A percentile compares a stretch with the other conserved stretches of the same genome.
These are phyloP conservation scores for Habroteleia sp. DNA, from an alignment of 2,888 invertebrate genomes.

Conservation along the genomic window DNA sequence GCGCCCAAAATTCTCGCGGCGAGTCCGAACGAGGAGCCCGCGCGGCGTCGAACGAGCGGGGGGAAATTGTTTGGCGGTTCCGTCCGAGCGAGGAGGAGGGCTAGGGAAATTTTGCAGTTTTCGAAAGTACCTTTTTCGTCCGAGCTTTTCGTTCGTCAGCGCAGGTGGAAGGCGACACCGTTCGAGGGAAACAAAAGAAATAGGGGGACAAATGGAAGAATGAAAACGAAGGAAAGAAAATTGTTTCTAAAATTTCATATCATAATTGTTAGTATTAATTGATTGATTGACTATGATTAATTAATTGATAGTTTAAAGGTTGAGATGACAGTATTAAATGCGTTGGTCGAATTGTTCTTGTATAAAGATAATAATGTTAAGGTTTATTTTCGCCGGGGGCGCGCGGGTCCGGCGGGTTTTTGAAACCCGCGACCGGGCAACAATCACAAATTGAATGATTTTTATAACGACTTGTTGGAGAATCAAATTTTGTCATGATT, in stretches of 20 bases:
- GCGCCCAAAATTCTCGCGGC: slow-evolving; percentile 9
- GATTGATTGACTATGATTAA: slow-evolving; percentile 55
- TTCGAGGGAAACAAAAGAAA: slow-evolving; percentile 17
- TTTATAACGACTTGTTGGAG: slow-evolving; percentile 56
- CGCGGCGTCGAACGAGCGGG: neutral
- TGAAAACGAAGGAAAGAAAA: slow-evolving; percentile 11
- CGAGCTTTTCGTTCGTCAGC: slow-evolving; percentile 30
- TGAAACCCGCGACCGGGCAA: slow-evolving; percentile 45
- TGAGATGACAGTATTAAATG: slow-evolving; percentile 58
- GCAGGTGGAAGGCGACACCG: slow-evolving; percentile 17
- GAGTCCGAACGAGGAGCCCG: too few relatives aligned
- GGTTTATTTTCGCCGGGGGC: slow-evolving; percentile 52
- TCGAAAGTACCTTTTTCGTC: slow-evolving; percentile 38
- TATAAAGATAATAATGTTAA: slow-evolving; percentile 63
- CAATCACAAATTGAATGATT: slow-evolving; percentile 54
- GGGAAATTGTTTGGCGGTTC: slow-evolving; percentile 6
- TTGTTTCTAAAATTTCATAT: slow-evolving; percentile 64
- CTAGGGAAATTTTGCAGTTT: slow-evolving; percentile 24
- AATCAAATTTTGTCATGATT: slow-evolving; percentile 60
- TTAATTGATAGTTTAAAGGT: slow-evolving; percentile 57
- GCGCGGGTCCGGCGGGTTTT: slow-evolving; percentile 26
- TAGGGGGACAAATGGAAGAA: neutral
- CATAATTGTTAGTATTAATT: slow-evolving; percentile 64
- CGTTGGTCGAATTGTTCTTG: slow-evolving; percentile 60
- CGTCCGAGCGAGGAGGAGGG: slow-evolving; percentile 25